Evolutionary conservation across 2,797 vertebrate species (phyloP), one percentile per base, ranked within the genome.

Genomic region (Schizopygopsis malacanthus): DNA sequence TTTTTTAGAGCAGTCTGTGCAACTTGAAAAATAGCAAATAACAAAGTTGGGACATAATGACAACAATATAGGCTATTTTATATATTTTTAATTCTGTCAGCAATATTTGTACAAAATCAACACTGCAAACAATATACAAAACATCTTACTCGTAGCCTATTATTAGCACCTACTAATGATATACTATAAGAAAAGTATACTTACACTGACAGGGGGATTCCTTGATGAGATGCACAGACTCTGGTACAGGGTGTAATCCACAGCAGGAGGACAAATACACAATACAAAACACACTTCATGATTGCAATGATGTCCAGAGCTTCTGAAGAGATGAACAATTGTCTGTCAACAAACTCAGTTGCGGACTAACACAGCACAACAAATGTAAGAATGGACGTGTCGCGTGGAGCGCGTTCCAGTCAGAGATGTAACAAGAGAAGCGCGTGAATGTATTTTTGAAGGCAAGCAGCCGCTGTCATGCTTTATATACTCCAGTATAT

Each of bases 191-290:
- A 47, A 67, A 65, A 65, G 70, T 13, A 22, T 92, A 98, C 98
- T 99, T 96, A 99, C 98, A 99, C 98, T 28, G 97, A 96, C 79
- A 98, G 94, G 88, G 98, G 98, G 90, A 99, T 98, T 95, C 97
- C 97, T 93, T 98, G 97, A 92, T 99, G 97, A 86, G 96, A 95
- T 91, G 94, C 96, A 91, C 93, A 95, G 93, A 93, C 95, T 90
- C 95, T 88, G 83, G 91, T 89, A 91, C 91, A 94, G 22, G 96
- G 93, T 93, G 95, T 95, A 90, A 95, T 93, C 92, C 95, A 96
- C 91, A 97, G 94, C 92, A 97, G 86, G 87, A 97, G 90, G 84
- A 94, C 93, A 91, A 92, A 88, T 18, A 92, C 89, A 91, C 92
- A 86, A 90, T 93, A 92, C 88, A 93, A 93, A 91, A 69, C 65